A percentile compares a stretch with the other conserved stretches of the same genome.
Evolutionary conservation across 2,888 invertebrate genomes (phyloP).

Genomic region (Subacronicta megacephala): DNA sequence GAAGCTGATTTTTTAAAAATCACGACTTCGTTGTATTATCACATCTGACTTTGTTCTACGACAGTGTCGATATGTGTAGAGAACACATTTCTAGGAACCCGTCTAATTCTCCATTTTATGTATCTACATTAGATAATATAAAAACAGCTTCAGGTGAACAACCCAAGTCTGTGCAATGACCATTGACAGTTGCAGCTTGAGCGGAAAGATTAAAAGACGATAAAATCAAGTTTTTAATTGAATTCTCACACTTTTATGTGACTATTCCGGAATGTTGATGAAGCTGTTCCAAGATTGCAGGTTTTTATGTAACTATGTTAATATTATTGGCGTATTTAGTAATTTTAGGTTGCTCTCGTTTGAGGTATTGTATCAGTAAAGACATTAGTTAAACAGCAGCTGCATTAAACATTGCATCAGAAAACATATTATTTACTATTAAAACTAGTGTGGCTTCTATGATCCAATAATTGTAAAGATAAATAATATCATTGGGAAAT

Average conservation of each 20-base stretch:
- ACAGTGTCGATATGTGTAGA: too few relatives aligned
- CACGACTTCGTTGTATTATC: too few relatives aligned
- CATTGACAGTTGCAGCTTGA: slow-evolving; percentile 26
- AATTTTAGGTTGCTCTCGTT: background rate
- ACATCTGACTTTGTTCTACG: too few relatives aligned
- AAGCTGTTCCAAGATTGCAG: slow-evolving; percentile 1
- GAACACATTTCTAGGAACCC: background rate
- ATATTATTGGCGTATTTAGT: background rate
- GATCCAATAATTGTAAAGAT: too few relatives aligned
- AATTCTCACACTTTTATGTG: slow-evolving; percentile 1
- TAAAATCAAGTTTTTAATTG: slow-evolving; percentile 26
- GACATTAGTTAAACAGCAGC: too few relatives aligned
- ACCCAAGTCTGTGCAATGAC: slow-evolving; percentile 30
- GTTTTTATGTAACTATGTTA: background rate
- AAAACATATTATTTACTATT: too few relatives aligned
- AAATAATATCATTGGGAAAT: too few relatives aligned
- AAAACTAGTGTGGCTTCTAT: too few relatives aligned
- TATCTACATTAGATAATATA: slow-evolving; percentile 3
- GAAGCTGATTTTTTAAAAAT: too few relatives aligned
- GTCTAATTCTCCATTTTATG: too few relatives aligned
- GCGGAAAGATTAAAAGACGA: slow-evolving; percentile 16
- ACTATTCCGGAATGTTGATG: slow-evolving; percentile 6
- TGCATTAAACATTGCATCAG: too few relatives aligned
- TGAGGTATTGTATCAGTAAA: too few relatives aligned
- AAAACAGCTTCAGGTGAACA: slow-evolving; percentile 24